phyloP scores from a whole-genome alignment of 1,140 invertebrate species.

The Ceratoteleas bidentatus region DNA sequence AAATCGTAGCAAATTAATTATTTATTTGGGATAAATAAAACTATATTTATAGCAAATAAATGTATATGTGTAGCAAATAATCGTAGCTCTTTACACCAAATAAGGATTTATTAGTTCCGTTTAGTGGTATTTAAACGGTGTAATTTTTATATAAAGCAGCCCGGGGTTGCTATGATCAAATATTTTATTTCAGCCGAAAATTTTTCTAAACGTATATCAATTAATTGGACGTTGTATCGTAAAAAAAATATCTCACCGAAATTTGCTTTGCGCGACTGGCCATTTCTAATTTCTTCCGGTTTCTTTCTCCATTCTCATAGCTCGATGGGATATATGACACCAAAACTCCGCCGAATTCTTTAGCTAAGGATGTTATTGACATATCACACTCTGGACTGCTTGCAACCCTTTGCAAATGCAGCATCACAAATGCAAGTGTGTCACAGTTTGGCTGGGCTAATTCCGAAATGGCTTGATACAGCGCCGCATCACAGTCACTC shows the following conservation, averaged over 20 bases:
- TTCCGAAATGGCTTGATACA: conserved; percentile 87
- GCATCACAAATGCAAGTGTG: conserved; percentile 91
- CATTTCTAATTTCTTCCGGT: conserved; percentile 80
- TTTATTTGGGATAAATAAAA: too few species aligned
- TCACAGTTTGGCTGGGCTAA: conserved; percentile 93
- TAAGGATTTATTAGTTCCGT: too few species aligned
- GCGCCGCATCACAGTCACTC: conserved; percentile 81
- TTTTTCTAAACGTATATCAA: too few species aligned
- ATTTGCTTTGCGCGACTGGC: conserved; percentile 84
- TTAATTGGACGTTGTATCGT: too few species aligned
- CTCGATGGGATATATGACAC: conserved; percentile 85
- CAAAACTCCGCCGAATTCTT: conserved; percentile 92
- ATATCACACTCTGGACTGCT: conserved; percentile 88
- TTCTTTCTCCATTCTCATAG: conserved; percentile 57
- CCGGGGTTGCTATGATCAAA: too few species aligned
- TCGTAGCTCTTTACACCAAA: too few species aligned
- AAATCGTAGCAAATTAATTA: too few species aligned
- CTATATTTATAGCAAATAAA: too few species aligned
- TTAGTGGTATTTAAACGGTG: too few species aligned
- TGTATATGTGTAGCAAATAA: too few species aligned
- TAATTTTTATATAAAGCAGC: too few species aligned
- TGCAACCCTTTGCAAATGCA: conserved; percentile 92
- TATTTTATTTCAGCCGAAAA: too few species aligned
- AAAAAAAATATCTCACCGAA: conserved; percentile 76
- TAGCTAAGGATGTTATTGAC: conserved; percentile 88